Evolutionary conservation across 2,113 vertebrate genomes (phyloP).

Genomic region (Ovibos moschatus): DNA sequence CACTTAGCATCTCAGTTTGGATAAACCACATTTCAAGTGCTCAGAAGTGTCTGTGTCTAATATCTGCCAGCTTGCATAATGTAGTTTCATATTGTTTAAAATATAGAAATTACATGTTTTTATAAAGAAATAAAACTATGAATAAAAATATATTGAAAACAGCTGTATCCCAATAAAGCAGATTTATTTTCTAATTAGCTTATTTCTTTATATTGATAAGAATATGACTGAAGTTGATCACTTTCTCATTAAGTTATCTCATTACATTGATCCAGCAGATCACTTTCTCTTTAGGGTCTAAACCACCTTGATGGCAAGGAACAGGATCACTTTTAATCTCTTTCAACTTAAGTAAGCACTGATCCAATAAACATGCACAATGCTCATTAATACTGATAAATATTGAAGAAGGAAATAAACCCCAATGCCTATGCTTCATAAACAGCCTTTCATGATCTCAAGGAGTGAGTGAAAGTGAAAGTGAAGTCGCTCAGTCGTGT

Average conservation of each 20-base stretch:
- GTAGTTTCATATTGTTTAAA: not conserved
- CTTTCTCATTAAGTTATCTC: not conserved
- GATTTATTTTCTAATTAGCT: not conserved
- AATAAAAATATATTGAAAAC: not conserved
- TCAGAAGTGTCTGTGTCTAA: accelerated
- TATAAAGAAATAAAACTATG: not conserved
- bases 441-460: not conserved
- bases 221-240: not conserved
- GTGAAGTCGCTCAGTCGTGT: too few relatives aligned
- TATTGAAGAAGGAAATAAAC: slow-evolving; percentile 11
- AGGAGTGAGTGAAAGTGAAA: not conserved
- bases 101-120: not conserved
- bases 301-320: not conserved
- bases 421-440: not conserved
- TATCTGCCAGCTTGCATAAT: not conserved
- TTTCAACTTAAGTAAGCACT: not conserved
- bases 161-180: not conserved
- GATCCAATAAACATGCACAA: not conserved
- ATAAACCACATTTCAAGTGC: not conserved
- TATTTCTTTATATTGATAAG: not conserved
- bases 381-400: slow-evolving; percentile 31
- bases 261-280: not conserved
- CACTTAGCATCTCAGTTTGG: not conserved
- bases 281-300: not conserved
- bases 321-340: not conserved